These are phyloP conservation scores for Melieria omissa DNA, from an alignment of 2,888 invertebrate genomes.

Conservation along the genomic window DNA sequence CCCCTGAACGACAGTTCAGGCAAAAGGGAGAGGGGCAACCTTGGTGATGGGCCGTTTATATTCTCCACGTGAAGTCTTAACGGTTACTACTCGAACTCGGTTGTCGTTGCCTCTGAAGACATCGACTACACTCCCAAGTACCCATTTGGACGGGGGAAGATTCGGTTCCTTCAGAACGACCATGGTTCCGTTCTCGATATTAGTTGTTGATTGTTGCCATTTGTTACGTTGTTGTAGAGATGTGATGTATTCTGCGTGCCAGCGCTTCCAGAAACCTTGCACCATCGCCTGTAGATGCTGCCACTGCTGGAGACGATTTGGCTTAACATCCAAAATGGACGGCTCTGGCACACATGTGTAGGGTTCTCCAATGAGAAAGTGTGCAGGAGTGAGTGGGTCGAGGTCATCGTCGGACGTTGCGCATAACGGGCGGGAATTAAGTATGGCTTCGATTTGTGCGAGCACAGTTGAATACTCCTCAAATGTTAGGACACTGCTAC, in stretches of 20 bases:
- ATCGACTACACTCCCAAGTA: no score
- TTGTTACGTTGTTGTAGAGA: no score
- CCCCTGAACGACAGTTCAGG: no score
- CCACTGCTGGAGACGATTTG: slow-evolving; percentile 28
- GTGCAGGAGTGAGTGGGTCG: slow-evolving; percentile 28
- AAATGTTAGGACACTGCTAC: slow-evolving; percentile 7
- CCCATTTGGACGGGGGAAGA: no score
- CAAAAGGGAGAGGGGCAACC: no score
- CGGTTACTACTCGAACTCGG: no score
- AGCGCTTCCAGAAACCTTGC: slow-evolving; percentile 31
- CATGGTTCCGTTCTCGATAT: no score
- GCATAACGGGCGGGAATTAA: slow-evolving; percentile 8
- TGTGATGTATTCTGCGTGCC: slow-evolving; percentile 21
- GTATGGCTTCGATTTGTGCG: slow-evolving; percentile 7
- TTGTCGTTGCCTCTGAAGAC: no score
- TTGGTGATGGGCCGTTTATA: no score
- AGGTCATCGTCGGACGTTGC: slow-evolving; percentile 1
- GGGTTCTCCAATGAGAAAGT: slow-evolving; percentile 36
- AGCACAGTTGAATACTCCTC: slow-evolving; percentile 4
- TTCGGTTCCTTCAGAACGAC: no score
- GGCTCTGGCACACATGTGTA: slow-evolving; percentile 35
- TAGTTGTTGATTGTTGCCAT: no score
- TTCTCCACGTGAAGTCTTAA: no score
- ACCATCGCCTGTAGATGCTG: slow-evolving; percentile 35
- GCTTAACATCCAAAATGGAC: slow-evolving; percentile 10